These are phyloP conservation scores for Muscicapa comitata DNA, from an alignment of 2,797 vertebrate species.

Conservation along the genomic window DNA sequence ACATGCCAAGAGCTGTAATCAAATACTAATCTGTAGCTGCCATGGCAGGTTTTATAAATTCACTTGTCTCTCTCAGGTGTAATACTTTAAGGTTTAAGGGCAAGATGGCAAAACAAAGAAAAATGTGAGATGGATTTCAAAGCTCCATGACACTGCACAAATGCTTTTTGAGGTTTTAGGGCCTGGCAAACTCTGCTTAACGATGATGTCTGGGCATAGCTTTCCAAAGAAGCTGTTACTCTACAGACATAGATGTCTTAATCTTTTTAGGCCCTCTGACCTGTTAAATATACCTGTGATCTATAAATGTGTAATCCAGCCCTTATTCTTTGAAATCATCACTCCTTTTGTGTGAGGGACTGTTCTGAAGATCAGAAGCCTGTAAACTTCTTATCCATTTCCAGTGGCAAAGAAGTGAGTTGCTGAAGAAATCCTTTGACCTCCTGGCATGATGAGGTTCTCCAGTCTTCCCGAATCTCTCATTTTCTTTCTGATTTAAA, in stretches of 20 bases:
- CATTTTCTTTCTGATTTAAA: background rate
- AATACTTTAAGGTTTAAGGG: background rate
- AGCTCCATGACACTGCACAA: background rate
- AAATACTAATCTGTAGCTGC: background rate
- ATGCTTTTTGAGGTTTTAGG: constrained; percentile 31
- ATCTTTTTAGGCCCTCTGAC: constrained; percentile 44
- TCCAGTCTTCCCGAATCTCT: background rate
- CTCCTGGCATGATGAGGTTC: background rate
- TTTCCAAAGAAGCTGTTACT: constrained; percentile 12
- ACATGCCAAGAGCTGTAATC: background rate
- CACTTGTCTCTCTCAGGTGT: background rate
- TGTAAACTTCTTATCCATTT: constrained; percentile 18
- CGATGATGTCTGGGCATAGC: background rate
- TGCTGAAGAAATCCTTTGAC: background rate
- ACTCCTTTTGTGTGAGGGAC: constrained; percentile 2
- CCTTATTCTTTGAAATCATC: constrained; percentile 42
- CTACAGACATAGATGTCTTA: background rate
- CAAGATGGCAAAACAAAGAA: background rate
- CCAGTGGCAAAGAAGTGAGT: background rate
- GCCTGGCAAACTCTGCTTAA: background rate
- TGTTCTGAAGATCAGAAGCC: constrained; percentile 33
- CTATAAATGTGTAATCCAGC: background rate
- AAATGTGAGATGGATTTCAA: background rate
- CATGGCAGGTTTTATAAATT: background rate
- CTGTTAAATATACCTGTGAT: constrained; percentile 45